Evolutionary conservation across 2,888 invertebrate genomes (phyloP).

Genomic region (Xestia ashworthii): DNA sequence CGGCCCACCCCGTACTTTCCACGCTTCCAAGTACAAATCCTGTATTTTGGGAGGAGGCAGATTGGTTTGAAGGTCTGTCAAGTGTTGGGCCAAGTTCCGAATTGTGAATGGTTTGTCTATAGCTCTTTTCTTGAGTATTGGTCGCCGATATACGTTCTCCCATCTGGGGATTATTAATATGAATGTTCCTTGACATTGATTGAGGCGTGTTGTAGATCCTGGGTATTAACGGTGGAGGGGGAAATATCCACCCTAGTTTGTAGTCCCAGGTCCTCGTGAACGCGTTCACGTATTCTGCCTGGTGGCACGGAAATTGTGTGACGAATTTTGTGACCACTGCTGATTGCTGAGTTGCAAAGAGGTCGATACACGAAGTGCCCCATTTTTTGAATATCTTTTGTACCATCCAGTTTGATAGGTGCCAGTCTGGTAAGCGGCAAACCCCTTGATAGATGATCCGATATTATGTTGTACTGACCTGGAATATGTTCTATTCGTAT

Average conservation of each 20-base stretch:
- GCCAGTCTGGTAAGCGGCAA: background rate
- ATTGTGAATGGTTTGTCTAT: constrained; percentile 1
- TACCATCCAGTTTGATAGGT: background rate
- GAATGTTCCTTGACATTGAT: constrained; percentile 9
- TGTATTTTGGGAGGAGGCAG: constrained; percentile 10
- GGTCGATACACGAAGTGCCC: background rate
- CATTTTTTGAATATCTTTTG: background rate
- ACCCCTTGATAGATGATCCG: background rate
- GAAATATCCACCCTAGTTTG: constrained; percentile 15
- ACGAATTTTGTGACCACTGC: background rate
- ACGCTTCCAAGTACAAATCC: constrained; percentile 11
- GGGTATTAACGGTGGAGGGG: constrained; percentile 15
- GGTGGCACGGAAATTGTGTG: background rate
- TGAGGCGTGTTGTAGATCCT: constrained; percentile 11
- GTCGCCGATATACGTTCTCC: constrained; percentile 6
- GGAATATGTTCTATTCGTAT: constrained; percentile 12
- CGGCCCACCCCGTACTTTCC: constrained; percentile 12
- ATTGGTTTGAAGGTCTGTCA: constrained; percentile 4
- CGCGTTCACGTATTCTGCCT: background rate
- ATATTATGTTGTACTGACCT: constrained; percentile 1
- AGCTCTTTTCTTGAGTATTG: constrained; percentile 7
- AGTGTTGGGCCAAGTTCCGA: background rate
- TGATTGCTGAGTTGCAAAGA: background rate
- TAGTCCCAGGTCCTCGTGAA: background rate
- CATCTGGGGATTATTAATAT: constrained; percentile 6